A percentile compares a stretch with the other conserved stretches of the same genome.
These are phyloP conservation scores for Tokudaia muenninki DNA, from an alignment of 2,797 vertebrate species.

Conservation along the genomic window DNA sequence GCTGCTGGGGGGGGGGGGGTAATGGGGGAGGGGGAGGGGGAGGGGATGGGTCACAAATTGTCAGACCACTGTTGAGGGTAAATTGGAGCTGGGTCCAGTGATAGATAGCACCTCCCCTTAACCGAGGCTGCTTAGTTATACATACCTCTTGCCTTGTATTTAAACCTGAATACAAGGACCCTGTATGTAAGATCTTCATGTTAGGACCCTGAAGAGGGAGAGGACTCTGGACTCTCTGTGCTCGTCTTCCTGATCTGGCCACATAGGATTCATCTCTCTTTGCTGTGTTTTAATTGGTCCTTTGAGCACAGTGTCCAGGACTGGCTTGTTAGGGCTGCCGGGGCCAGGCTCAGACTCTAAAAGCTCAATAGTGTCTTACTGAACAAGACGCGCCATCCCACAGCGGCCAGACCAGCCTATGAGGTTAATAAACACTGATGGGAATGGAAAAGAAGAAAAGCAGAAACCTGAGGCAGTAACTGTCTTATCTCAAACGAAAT, in stretches of 20 bases:
- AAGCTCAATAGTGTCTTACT: not conserved
- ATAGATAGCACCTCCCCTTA: not conserved
- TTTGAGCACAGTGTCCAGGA: not conserved
- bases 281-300: not conserved
- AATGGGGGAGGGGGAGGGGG: too few species aligned
- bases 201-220: not conserved
- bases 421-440: slow-evolving; percentile 48
- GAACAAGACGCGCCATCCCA: not conserved
- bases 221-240: not conserved
- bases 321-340: not conserved
- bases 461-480: slow-evolving; percentile 54
- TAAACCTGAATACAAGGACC: not conserved
- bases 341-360: not conserved
- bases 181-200: not conserved
- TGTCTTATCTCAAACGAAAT: slow-evolving; percentile 73
- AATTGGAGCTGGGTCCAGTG: not conserved
- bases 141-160: not conserved
- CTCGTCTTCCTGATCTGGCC: not conserved
- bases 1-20: not conserved
- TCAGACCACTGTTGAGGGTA: not conserved
- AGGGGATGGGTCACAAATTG: not conserved
- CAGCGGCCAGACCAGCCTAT: not conserved
- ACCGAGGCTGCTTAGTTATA: not conserved
- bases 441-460: slow-evolving; percentile 51
- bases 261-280: too few species aligned